These are phyloP conservation scores for Acanthisitta chloris DNA, from an alignment of 2,113 vertebrate genomes.

Conservation along the genomic window DNA sequence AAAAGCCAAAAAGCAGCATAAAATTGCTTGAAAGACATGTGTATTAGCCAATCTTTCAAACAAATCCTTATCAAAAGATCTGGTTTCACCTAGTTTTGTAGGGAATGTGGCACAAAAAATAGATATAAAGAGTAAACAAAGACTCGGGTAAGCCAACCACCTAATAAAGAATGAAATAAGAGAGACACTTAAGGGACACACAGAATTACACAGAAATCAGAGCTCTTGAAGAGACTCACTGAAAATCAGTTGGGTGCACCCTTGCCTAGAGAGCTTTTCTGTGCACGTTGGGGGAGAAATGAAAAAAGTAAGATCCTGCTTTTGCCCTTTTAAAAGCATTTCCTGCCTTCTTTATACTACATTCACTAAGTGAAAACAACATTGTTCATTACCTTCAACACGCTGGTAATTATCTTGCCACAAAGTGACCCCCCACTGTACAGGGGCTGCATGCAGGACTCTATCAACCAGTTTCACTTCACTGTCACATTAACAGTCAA, in stretches of 20 bases:
- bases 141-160: background rate
- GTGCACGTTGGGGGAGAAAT: background rate
- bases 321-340: background rate
- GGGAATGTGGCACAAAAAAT: background rate
- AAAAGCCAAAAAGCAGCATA: background rate
- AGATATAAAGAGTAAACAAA: background rate
- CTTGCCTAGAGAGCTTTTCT: background rate
- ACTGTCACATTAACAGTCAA: conserved; percentile 9
- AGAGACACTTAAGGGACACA: background rate
- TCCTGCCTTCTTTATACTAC: background rate
- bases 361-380: conserved; percentile 6
- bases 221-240: background rate
- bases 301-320: background rate
- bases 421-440: background rate
- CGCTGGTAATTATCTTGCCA: conserved; percentile 2
- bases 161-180: background rate
- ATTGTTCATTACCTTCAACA: background rate
- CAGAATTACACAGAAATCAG: background rate
- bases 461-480: background rate
- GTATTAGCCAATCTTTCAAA: background rate
- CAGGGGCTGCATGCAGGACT: background rate
- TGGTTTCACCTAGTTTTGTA: background rate
- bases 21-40: background rate
- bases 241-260: background rate
- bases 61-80: background rate